These are phyloP conservation scores for Beris morrisii DNA, from an alignment of 2,888 invertebrate genomes.

Conservation along the genomic window DNA sequence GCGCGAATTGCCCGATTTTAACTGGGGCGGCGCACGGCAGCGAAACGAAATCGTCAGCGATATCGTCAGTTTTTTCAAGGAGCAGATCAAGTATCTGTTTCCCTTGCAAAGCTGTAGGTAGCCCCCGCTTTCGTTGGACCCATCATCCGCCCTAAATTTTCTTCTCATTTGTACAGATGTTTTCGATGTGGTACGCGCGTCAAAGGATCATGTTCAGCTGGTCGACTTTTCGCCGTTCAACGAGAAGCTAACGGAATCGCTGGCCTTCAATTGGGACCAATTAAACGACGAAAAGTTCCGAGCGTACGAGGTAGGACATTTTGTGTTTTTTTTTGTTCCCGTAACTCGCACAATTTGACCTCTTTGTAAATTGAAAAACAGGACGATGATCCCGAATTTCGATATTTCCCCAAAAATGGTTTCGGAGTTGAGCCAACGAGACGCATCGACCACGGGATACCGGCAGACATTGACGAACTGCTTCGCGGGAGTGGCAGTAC, in stretches of 20 bases:
- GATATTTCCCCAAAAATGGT: slow-evolving; percentile 40
- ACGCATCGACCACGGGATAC: slow-evolving; percentile 41
- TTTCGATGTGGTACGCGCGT: slow-evolving; percentile 41
- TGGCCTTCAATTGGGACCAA: slow-evolving; percentile 41
- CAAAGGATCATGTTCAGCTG: slow-evolving; percentile 39
- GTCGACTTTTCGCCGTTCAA: slow-evolving; percentile 42
- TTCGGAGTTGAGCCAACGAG: slow-evolving; percentile 41
- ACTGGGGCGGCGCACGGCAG: slow-evolving; percentile 38
- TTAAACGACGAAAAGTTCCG: slow-evolving; percentile 29
- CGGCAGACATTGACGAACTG: slow-evolving; percentile 41
- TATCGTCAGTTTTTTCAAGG: slow-evolving; percentile 40
- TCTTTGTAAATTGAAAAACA: neutral
- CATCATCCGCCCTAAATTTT: neutral
- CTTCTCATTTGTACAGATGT: slow-evolving; percentile 37
- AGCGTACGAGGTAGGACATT: too few species aligned
- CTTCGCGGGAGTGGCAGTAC: slow-evolving; percentile 16
- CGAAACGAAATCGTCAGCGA: slow-evolving; percentile 40
- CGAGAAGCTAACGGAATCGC: slow-evolving; percentile 34
- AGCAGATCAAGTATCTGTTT: slow-evolving; percentile 41
- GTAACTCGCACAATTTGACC: too few species aligned
- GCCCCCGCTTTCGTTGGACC: too few species aligned
- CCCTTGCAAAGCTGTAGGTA: slow-evolving; percentile 40
- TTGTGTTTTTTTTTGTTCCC: too few species aligned
- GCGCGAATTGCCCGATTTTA: slow-evolving; percentile 42
- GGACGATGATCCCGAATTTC: slow-evolving; percentile 40